These are phyloP conservation scores for Rhamnusium bicolor DNA, from an alignment of 2,888 invertebrate species.

Conservation along the genomic window DNA sequence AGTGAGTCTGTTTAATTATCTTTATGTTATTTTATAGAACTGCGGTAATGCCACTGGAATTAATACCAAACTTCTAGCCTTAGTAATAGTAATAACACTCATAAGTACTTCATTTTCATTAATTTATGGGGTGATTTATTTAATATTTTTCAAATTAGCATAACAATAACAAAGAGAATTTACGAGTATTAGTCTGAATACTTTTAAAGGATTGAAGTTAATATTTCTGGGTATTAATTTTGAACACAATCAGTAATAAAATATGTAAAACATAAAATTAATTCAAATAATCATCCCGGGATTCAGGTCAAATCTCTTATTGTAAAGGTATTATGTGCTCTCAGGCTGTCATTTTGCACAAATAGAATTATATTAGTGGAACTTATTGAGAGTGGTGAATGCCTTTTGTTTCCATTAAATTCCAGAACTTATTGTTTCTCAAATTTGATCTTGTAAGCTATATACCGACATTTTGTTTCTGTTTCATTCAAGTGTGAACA, in stretches of 20 bases:
- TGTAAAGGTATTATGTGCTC: slow-evolving; percentile 18
- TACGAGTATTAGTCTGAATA: background rate
- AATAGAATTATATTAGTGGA: slow-evolving; percentile 26
- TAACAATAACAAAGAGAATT: background rate
- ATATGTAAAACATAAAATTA: slow-evolving; percentile 7
- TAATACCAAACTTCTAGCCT: background rate
- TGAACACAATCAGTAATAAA: background rate
- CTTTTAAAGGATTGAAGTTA: background rate
- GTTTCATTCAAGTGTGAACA: slow-evolving; percentile 3
- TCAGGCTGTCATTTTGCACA: slow-evolving; percentile 5
- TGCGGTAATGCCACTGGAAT: too few relatives aligned
- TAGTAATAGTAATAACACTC: too few relatives aligned
- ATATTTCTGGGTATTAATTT: background rate
- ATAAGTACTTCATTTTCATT: background rate
- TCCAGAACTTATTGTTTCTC: slow-evolving; percentile 27
- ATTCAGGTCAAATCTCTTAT: slow-evolving; percentile 8
- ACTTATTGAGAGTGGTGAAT: slow-evolving; percentile 18
- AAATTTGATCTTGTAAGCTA: slow-evolving; percentile 17
- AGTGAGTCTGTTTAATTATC: too few relatives aligned
- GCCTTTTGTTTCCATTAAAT: slow-evolving; percentile 29
- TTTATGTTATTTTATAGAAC: too few relatives aligned
- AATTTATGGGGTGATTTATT: background rate
- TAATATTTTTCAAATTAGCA: background rate
- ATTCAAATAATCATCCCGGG: background rate
- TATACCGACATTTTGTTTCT: slow-evolving; percentile 16